A percentile compares a stretch with the other conserved stretches of the same genome.
Evolutionary conservation across 1,140 invertebrate genomes (phyloP).

Genomic region (Lethrus apterus): DNA sequence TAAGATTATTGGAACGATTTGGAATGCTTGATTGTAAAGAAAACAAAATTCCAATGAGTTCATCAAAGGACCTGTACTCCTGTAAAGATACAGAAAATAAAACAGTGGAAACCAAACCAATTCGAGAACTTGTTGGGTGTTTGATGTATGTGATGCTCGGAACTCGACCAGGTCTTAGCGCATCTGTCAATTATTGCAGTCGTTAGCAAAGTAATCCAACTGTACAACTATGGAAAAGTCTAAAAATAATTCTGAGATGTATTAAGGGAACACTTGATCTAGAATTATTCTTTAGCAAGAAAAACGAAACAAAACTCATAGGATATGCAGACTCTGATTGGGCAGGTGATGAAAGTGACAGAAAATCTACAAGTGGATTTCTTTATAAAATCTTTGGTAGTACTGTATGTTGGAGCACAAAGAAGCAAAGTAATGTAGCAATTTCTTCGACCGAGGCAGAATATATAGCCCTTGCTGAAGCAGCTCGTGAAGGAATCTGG

Average conservation of each 20-base stretch:
- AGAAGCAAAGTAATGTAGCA: slow-evolving; percentile 24
- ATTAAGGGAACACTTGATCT: slow-evolving; percentile 14
- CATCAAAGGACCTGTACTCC: background rate
- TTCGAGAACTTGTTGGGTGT: slow-evolving; percentile 12
- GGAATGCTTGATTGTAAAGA: slow-evolving; percentile 14
- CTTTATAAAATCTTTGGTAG: slow-evolving; percentile 25
- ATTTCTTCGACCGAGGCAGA: slow-evolving; percentile 16
- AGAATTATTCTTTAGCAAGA: slow-evolving; percentile 12
- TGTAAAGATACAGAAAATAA: background rate
- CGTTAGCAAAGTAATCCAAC: slow-evolving; percentile 7
- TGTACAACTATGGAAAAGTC: slow-evolving; percentile 7
- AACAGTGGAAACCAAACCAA: background rate
- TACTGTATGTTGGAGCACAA: slow-evolving; percentile 16
- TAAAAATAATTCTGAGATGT: slow-evolving; percentile 16
- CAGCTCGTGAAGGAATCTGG: slow-evolving; percentile 7
- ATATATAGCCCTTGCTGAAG: slow-evolving; percentile 12
- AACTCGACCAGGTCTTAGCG: slow-evolving; percentile 13
- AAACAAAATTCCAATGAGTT: slow-evolving; percentile 5
- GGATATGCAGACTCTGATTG: slow-evolving; percentile 42
- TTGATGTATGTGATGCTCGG: slow-evolving; percentile 16
- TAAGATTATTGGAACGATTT: slow-evolving; percentile 6
- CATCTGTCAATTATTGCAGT: slow-evolving; percentile 11
- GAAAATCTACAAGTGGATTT: slow-evolving; percentile 39
- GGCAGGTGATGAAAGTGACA: slow-evolving; percentile 31
- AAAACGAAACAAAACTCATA: slow-evolving; percentile 19